phyloP scores from a whole-genome alignment of 2,797 vertebrate species.

The Adrianichthys oophorus region DNA sequence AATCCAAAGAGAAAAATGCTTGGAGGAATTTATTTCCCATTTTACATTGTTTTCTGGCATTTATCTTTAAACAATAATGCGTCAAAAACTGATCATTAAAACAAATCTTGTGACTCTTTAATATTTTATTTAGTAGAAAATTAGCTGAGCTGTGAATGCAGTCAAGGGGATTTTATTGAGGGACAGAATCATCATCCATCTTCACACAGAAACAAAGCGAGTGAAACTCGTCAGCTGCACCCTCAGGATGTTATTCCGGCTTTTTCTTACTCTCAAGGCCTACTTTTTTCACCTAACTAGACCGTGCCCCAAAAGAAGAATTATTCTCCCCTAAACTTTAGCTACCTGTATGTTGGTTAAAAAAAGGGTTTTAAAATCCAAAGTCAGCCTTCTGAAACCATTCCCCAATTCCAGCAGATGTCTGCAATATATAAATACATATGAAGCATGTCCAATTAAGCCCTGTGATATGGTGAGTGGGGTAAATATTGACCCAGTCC shows the following conservation, averaged over 20 bases:
- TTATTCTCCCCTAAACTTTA: constrained; percentile 39
- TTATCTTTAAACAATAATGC: too few species aligned
- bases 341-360: constrained; percentile 47
- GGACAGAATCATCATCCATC: constrained; percentile 10
- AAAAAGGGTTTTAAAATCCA: constrained; percentile 63
- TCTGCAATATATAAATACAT: constrained; percentile 76
- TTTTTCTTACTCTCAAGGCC: constrained; percentile 45
- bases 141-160: neutral
- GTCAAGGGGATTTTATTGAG: neutral
- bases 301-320: constrained; percentile 57
- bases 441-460: constrained; percentile 80
- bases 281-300: constrained; percentile 64
- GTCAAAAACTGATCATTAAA: neutral
- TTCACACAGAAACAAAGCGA: constrained; percentile 31
- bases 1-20: too few species aligned
- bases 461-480: constrained; percentile 60
- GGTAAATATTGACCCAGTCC: constrained; percentile 73
- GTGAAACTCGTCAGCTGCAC: constrained; percentile 36
- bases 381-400: constrained; percentile 59
- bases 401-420: constrained; percentile 67
- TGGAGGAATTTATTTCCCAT: too few species aligned
- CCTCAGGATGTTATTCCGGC: constrained; percentile 43
- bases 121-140: neutral
- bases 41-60: too few species aligned
- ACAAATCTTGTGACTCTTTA: neutral